Conservation (phyloP, 2,113 vertebrate genomes). For the Micromys minutus region DNA sequence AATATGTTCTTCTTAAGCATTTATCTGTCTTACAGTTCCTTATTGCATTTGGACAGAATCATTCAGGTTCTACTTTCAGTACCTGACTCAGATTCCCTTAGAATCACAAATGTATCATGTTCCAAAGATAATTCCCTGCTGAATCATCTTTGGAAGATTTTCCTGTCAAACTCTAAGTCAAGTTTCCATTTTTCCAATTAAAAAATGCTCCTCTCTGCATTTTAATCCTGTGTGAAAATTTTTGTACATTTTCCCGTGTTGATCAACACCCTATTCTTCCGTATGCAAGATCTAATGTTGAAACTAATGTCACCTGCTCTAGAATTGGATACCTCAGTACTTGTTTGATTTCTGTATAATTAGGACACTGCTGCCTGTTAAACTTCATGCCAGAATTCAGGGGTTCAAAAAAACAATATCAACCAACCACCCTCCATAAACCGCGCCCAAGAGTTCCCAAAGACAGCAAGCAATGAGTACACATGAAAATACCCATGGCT, state of each 20-base stretch:
- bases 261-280: not conserved
- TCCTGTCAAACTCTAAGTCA: not conserved
- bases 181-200: not conserved
- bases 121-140: not conserved
- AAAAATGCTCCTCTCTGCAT: not conserved
- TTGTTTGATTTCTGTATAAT: not conserved
- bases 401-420: too few relatives aligned
- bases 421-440: too few relatives aligned
- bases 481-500: too few relatives aligned
- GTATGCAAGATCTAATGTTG: not conserved
- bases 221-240: not conserved
- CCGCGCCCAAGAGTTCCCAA: too few relatives aligned
- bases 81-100: not conserved
- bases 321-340: not conserved
- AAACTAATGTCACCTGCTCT: not conserved
- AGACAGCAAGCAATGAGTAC: too few relatives aligned
- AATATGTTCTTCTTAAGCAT: not conserved
- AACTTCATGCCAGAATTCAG: not conserved
- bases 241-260: not conserved
- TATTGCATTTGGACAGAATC: conserved; percentile 5
- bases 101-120: not conserved
- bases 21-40: not conserved
- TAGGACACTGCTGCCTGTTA: not conserved
- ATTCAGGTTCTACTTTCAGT: not conserved
- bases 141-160: not conserved